Evolutionary conservation across 2,797 vertebrate species (phyloP), one percentile per base, ranked within the genome.

Genomic region (Galaxias olidus): DNA sequence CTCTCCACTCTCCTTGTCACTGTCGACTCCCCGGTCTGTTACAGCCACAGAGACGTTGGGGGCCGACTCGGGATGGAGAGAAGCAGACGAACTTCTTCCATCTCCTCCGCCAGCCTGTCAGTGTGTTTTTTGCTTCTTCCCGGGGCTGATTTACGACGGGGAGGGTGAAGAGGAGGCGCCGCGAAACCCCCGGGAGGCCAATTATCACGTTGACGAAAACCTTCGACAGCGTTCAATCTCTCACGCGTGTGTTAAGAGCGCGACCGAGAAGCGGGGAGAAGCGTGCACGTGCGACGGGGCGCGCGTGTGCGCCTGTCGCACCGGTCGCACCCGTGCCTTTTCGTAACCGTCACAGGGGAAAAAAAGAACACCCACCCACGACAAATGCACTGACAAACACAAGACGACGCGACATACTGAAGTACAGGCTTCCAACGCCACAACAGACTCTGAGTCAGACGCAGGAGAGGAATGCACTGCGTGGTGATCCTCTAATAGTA

Each of bases 121-220:
- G 42, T 42, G 14, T 44, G 42, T 59, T n/a, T n/a, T n/a, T n/a
- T n/a, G n/a, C n/a, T n/a, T n/a, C n/a, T n/a, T n/a, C 71, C 56
- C 81, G 80, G 76, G 78, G 72, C 84, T 78, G 84, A 83, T n/a
- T n/a, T n/a, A n/a, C 52, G 76, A 80, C 82, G 86, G 88, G 74
- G 85, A 86, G 3, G 30, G 6, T 30, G 30, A 30, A 30, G 30
- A 30, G 6, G 30, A 30, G 30, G 30, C 30, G 79, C 74, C 61
- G 78, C 79, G 85, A 84, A 72, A 81, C 81, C 90, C 83, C 87
- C 61, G 20, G 87, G 85, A 87, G 90, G 85, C 89, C 89, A 91
- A 91, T 91, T 90, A 92, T 89, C 86, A 86, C 86, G 84, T 86
- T 77, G 87, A 89, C 71, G 72, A 87, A 81, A 91, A n/a, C n/a